Evolutionary conservation across 2,888 invertebrate species (phyloP), one percentile per base, ranked within the genome.

Genomic region (Polymixis flavicincta): DNA sequence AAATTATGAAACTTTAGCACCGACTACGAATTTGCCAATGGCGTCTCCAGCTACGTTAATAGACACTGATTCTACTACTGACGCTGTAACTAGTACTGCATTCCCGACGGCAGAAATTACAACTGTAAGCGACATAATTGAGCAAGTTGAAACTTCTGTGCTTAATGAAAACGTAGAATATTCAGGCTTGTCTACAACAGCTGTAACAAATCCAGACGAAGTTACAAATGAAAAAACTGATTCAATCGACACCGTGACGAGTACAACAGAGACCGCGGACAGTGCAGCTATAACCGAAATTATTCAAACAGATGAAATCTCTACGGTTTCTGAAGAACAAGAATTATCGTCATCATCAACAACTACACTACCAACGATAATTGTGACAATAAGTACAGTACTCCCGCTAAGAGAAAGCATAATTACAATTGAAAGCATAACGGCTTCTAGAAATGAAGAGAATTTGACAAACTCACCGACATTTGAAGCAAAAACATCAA

Each of bases 81-180:
- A n/a, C 2, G 4, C 32, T 48, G 14, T 70, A 64, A 50, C 61
- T 22, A 63, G 37, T n/a, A 42, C 63, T n/a, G 8, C 22, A n/a
- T 50, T 32, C 1, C 13, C 50, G 9, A 28, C 55, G 7, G 4
- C 28, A 55, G 55, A 81, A 81, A 73, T 19, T 7, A 59, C 45
- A 61, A 19, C 22, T n/a, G 13, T 17, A 22, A 71, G 3, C 17
- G 54, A 65, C n/a, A 52, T 17, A 50, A 60, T 9, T 67, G 28
- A 37, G 3, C 25, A 37, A 7, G 25, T 22, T 61, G 25, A 25
- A 68, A 66, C 1, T 28, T 70, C 28, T 25, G 52, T 48, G 9
- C 9, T 48, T 8, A 22, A 13, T 25, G 37, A 13, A 37, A 48
- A 70, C 50, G 48, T 54, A 25, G 64, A 61, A 55, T 45, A 25